These are phyloP conservation scores for Plutomurus gul DNA, from an alignment of 1,140 invertebrate genomes.

Conservation along the genomic window DNA sequence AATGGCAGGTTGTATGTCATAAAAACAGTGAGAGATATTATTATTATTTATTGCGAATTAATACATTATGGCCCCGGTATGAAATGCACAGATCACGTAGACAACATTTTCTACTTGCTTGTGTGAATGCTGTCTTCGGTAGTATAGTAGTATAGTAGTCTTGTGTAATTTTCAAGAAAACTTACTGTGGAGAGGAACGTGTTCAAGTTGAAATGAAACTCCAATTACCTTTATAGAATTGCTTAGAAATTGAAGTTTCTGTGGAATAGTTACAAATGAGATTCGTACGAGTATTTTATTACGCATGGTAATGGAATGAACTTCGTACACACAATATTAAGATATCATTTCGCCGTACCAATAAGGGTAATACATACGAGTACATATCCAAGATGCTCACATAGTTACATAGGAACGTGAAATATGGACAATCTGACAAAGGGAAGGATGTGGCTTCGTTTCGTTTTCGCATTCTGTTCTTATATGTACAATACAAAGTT, in stretches of 20 bases:
- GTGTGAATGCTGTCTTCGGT: background rate
- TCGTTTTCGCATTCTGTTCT: no score
- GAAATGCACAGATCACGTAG: background rate
- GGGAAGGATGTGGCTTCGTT: no score
- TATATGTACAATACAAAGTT: no score
- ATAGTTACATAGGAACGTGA: no score
- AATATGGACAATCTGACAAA: no score
- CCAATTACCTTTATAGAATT: background rate
- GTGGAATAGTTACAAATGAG: background rate
- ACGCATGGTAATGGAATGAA: background rate
- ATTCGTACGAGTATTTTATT: slow-evolving; percentile 7
- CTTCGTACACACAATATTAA: background rate
- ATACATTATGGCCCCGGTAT: no score
- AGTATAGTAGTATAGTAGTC: background rate
- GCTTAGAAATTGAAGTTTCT: background rate
- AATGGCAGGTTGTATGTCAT: no score
- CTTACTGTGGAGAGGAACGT: background rate
- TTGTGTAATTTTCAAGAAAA: background rate
- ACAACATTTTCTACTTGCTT: background rate
- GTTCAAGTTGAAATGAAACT: slow-evolving; percentile 4
- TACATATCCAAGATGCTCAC: no score
- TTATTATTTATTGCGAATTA: no score
- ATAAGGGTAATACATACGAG: no score
- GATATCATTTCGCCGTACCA: no score
- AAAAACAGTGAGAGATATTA: no score